Percentiles rank a stretch among this genome's conserved stretches.
Conservation (phyloP, 2,888 invertebrate genomes). For the Yponomeuta sedellus region DNA sequence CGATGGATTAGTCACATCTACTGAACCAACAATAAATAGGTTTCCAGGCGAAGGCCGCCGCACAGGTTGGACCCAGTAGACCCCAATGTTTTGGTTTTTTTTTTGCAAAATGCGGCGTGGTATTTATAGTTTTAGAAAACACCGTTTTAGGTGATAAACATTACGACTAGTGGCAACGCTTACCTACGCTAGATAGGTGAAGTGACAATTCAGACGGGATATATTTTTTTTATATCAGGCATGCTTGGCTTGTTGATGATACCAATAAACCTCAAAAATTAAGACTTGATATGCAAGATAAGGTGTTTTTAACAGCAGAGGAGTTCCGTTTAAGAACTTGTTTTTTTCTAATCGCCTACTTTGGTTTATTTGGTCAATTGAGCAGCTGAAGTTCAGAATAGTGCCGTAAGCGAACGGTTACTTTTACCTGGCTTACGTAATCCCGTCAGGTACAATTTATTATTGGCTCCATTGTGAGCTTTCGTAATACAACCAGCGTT, state of each 20-base stretch:
- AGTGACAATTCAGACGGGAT: too few relatives aligned
- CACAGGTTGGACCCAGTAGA: neutral
- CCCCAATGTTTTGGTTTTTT: neutral
- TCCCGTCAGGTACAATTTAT: conserved; percentile 64
- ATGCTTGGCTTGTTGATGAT: too few relatives aligned
- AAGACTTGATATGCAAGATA: too few relatives aligned
- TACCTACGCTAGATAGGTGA: too few relatives aligned
- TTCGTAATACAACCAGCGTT: conserved; percentile 65
- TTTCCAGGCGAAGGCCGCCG: conserved; percentile 56
- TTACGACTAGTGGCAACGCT: too few relatives aligned
- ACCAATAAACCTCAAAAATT: too few relatives aligned
- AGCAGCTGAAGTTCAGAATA: conserved; percentile 60
- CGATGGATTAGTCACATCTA: conserved; percentile 37
- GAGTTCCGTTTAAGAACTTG: conserved; percentile 7
- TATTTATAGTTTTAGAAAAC: neutral
- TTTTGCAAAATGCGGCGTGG: neutral
- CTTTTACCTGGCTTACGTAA: conserved; percentile 72
- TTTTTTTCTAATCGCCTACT: conserved; percentile 1
- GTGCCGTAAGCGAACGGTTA: conserved; percentile 56
- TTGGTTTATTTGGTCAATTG: conserved; percentile 3
- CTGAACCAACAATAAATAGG: conserved; percentile 49
- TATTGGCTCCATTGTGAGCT: conserved; percentile 64
- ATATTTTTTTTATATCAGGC: too few relatives aligned
- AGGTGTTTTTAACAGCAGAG: neutral
- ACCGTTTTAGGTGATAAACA: too few relatives aligned